Conservation (phyloP, 2,888 invertebrate species). For the Clunio marinus region DNA sequence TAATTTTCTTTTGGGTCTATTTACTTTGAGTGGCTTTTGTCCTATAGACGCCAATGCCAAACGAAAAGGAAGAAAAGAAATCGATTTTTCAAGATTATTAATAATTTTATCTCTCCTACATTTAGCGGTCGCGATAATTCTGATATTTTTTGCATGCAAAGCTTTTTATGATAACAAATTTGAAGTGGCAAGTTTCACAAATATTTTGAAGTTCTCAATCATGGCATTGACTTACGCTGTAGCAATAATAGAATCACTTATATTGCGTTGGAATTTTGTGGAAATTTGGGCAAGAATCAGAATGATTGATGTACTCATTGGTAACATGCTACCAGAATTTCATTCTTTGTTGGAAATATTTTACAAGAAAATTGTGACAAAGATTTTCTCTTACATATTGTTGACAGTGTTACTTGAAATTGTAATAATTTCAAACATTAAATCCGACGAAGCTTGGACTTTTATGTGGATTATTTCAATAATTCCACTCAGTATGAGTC, state of each 20-base stretch:
- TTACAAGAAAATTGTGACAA: conserved; percentile 34
- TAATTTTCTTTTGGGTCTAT: neutral
- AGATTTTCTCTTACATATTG: conserved; percentile 35
- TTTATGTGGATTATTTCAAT: conserved; percentile 37
- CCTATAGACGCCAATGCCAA: conserved; percentile 36
- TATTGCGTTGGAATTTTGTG: conserved; percentile 35
- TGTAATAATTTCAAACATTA: conserved; percentile 24
- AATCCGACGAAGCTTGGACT: conserved; percentile 23
- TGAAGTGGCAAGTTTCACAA: conserved; percentile 31
- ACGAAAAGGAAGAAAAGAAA: too few relatives aligned
- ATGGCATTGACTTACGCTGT: conserved; percentile 39
- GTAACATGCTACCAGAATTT: conserved; percentile 25
- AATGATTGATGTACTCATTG: conserved; percentile 29
- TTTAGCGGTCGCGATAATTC: conserved; percentile 19
- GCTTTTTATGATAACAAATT: conserved; percentile 2
- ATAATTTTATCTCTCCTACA: conserved; percentile 36
- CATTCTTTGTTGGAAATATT: conserved; percentile 19
- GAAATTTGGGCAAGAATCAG: conserved; percentile 39
- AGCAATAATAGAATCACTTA: conserved; percentile 39
- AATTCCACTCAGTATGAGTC: conserved; percentile 33
- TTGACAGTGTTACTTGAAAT: conserved; percentile 33
- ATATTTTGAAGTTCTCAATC: conserved; percentile 40
- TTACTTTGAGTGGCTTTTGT: conserved; percentile 36
- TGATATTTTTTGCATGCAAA: conserved; percentile 6
- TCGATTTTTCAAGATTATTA: conserved; percentile 5